Conservation (phyloP, 2,797 vertebrate genomes). For the Pangasius larnaudii region DNA sequence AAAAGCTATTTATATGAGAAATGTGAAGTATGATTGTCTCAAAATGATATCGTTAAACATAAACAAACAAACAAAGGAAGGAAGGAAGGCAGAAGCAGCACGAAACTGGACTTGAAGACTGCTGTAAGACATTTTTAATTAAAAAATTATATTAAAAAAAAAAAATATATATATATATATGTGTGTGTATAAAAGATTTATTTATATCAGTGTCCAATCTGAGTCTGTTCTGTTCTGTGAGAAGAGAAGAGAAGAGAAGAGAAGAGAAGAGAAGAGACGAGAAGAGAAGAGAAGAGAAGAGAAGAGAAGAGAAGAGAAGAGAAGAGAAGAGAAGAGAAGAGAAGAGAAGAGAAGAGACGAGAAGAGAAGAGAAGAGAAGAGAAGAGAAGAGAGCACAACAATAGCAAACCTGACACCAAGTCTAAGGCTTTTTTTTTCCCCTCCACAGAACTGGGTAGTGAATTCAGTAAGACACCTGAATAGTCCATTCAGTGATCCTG, state of each 20-base stretch:
- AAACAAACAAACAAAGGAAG: no score
- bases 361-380: background rate
- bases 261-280: background rate
- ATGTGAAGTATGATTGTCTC: background rate
- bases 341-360: background rate
- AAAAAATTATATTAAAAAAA: no score
- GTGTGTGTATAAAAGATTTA: background rate
- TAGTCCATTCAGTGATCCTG: conserved; percentile 17
- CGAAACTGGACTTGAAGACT: no score
- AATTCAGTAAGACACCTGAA: conserved; percentile 12
- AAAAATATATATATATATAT: no score
- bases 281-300: no score
- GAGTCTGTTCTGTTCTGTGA: background rate
- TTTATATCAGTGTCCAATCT: background rate
- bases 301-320: no score
- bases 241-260: background rate
- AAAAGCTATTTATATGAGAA: background rate
- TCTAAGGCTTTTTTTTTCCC: background rate
- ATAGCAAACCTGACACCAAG: conserved; percentile 43
- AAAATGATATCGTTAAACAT: no score
- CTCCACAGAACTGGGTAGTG: background rate
- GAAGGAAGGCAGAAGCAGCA: no score
- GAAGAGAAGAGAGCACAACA: background rate
- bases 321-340: background rate
- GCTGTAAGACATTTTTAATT: no score